Base-by-base conservation (phyloP, 2,888 invertebrate species). In the Marronus borbonicus region DNA sequence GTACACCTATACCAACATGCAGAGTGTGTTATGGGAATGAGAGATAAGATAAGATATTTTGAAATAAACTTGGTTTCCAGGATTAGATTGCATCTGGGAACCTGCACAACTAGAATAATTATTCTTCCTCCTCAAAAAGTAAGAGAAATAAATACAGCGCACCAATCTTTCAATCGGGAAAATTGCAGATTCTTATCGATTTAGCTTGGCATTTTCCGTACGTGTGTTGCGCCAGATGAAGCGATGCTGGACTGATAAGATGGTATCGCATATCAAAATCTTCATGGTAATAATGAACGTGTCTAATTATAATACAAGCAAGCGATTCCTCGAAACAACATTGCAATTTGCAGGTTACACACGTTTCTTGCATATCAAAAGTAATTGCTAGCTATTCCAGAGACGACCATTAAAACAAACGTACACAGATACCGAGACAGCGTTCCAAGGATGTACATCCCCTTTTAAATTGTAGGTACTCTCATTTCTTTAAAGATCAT, bases 361-460 rank as follows among this genome's bases (percentile, higher is more conserved):
- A 60, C 20, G 60, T 60, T 60, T 55, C 17, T 55, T 14, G 60
- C 17, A 60, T 60, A 60, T 60, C 60, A 60, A 60, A 60, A 60
- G 60, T 60, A 60, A 60, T 60, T 60, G 60, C 60, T 60, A 60
- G 60, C 60, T 60, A 60, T 60, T 60, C 60, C 31, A 60, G 60
- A 60, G 60, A 60, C 60, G 28, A 60, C 60, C 60, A 60, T 60
- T 60, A 60, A 60, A 60, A 60, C 60, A 28, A 60, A 28, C 28
- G 60, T 28, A 28, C 3, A 60, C 12, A 28, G 60, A 60, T 14
- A 60, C 28, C 20, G 31, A 36, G 31, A 60, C 7, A 8, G 28
- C 60, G 10, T 28, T 28, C 3, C 28, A 60, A 12, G 44, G 20
- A 28, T 28, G 10, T 28, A 28, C 60, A 60, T 60, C 60, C 60